These are phyloP conservation scores for Drosophila quasianomalipes DNA, from an alignment of 2,888 invertebrate species.

Conservation along the genomic window DNA sequence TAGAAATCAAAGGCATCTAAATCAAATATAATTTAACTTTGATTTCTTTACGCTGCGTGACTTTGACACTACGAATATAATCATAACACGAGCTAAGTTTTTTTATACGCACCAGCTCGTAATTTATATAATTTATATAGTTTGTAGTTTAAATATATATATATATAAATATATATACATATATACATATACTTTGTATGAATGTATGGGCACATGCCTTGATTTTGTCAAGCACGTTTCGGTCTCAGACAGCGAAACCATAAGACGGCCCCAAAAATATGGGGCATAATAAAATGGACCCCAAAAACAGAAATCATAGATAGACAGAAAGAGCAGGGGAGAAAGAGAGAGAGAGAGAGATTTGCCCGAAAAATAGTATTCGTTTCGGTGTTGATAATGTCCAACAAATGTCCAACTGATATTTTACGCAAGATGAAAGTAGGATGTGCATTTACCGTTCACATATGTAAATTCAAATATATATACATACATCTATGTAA, in stretches of 20 bases:
- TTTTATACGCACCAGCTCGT: neutral
- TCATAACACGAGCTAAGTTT: conserved; percentile 20
- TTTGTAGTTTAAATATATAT: neutral
- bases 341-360: neutral
- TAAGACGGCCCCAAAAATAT: conserved; percentile 72
- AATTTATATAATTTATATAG: conserved; percentile 8
- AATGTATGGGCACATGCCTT: conserved; percentile 35
- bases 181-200: conserved; percentile 4
- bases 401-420: conserved; percentile 2
- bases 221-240: conserved; percentile 72
- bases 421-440: conserved; percentile 18
- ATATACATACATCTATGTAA: neutral
- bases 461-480: neutral
- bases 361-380: conserved; percentile 15
- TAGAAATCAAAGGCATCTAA: conserved; percentile 19
- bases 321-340: neutral
- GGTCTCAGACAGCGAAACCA: conserved; percentile 60
- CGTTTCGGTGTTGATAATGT: conserved; percentile 18
- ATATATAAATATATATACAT: neutral
- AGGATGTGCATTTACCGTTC: conserved; percentile 3
- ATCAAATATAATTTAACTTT: conserved; percentile 38
- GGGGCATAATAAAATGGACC: conserved; percentile 49
- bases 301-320: conserved; percentile 25
- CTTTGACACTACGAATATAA: conserved; percentile 25
- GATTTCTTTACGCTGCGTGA: conserved; percentile 22